Evolutionary conservation across 2,797 vertebrate genomes (phyloP).

Genomic region (Darevskia nairensis): DNA sequence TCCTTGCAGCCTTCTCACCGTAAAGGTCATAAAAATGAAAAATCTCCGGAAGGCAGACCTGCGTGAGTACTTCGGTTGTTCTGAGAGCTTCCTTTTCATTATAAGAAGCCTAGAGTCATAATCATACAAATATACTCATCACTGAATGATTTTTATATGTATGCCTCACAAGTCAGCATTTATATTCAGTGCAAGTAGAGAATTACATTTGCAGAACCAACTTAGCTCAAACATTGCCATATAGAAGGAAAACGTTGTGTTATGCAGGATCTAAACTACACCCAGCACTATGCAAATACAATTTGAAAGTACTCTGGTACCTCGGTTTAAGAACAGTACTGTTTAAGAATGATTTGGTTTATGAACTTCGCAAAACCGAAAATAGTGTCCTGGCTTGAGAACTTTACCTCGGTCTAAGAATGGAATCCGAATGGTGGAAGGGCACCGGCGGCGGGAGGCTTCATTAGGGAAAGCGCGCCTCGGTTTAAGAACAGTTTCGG

Average conservation of each 20-base stretch:
- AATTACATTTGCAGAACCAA: neutral
- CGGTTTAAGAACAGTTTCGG: too few relatives aligned
- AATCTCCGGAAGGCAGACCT: slow-evolving; percentile 74
- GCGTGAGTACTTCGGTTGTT: slow-evolving; percentile 65
- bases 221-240: neutral
- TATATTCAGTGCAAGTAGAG: neutral
- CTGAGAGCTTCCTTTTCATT: neutral
- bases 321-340: too few relatives aligned
- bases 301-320: neutral
- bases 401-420: too few relatives aligned
- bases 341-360: too few relatives aligned
- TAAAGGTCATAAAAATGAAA: slow-evolving; percentile 74
- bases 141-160: neutral
- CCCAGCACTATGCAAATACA: neutral
- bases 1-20: slow-evolving; percentile 70
- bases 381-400: too few relatives aligned
- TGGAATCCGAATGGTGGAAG: too few relatives aligned
- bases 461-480: too few relatives aligned
- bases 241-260: neutral
- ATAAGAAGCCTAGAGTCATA: neutral
- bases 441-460: too few relatives aligned
- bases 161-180: neutral
- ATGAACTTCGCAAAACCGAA: too few relatives aligned
- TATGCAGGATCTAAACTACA: neutral
- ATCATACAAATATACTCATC: neutral